phyloP scores from a whole-genome alignment of 2,797 vertebrate genomes.

The Gambelia wislizenii region DNA sequence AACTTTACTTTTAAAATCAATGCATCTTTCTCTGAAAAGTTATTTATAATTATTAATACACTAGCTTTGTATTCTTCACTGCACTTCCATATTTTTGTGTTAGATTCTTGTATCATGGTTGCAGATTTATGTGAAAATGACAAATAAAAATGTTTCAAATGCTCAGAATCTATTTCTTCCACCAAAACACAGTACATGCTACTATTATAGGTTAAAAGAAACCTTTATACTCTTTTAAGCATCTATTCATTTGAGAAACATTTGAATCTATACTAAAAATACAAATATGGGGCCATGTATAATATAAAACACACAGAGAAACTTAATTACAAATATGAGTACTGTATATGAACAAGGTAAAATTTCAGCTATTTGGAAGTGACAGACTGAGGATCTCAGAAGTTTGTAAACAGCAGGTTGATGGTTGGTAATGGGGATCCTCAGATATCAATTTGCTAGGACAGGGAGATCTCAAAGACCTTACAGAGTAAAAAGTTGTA shows the following conservation, averaged over 20 bases:
- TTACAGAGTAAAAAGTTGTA: not conserved
- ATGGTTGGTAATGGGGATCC: too few species aligned
- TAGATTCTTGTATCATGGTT: constrained; percentile 78
- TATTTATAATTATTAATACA: constrained; percentile 81
- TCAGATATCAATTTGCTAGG: not conserved
- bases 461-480: not conserved
- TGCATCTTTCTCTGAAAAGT: constrained; percentile 74
- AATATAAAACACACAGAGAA: not conserved
- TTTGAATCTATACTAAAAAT: not conserved
- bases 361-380: not conserved
- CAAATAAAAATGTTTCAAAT: constrained; percentile 84
- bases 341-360: too few species aligned
- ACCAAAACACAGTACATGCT: constrained; percentile 20
- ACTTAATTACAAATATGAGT: not conserved
- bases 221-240: not conserved
- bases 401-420: not conserved
- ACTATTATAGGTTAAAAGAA: constrained; percentile 39
- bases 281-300: not conserved
- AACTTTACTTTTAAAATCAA: constrained; percentile 70
- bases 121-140: constrained; percentile 82
- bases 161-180: constrained; percentile 58
- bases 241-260: not conserved
- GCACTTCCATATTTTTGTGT: constrained; percentile 78
- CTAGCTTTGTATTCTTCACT: constrained; percentile 78
- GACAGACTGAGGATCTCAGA: not conserved